Conservation (phyloP, 2,797 vertebrate species). For the Neostethus bicornis region DNA sequence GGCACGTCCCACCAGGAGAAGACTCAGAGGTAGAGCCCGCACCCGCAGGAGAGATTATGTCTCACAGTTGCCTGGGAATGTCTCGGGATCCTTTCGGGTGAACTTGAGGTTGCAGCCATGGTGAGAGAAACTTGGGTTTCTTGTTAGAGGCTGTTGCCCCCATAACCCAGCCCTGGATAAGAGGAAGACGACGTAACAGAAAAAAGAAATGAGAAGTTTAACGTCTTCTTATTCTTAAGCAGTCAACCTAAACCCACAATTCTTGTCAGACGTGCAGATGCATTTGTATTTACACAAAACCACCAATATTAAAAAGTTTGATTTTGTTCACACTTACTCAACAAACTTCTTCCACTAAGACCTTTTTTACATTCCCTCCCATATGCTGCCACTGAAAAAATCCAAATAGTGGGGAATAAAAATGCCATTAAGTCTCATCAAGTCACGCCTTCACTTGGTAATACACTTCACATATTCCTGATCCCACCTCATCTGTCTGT, state of each 20-base stretch:
- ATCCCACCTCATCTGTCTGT: slow-evolving; percentile 5
- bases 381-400: slow-evolving; percentile 8
- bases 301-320: neutral
- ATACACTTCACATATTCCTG: neutral
- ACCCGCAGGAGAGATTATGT: too few relatives aligned
- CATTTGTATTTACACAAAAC: neutral
- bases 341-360: neutral
- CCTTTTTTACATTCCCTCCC: neutral
- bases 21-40: too few relatives aligned
- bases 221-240: neutral
- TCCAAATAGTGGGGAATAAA: neutral
- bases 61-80: too few relatives aligned
- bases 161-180: too few relatives aligned
- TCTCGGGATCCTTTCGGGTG: too few relatives aligned
- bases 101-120: too few relatives aligned
- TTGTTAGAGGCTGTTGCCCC: too few relatives aligned
- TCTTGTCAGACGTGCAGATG: neutral
- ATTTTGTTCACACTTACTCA: neutral
- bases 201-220: too few relatives aligned
- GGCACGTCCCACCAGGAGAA: too few relatives aligned
- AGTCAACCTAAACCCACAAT: neutral
- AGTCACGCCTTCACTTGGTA: neutral
- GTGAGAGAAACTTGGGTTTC: too few relatives aligned
- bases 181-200: too few relatives aligned
- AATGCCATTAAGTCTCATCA: neutral